Evolutionary conservation across 2,113 vertebrate genomes (phyloP).

Genomic region (Burhinus bistriatus): DNA sequence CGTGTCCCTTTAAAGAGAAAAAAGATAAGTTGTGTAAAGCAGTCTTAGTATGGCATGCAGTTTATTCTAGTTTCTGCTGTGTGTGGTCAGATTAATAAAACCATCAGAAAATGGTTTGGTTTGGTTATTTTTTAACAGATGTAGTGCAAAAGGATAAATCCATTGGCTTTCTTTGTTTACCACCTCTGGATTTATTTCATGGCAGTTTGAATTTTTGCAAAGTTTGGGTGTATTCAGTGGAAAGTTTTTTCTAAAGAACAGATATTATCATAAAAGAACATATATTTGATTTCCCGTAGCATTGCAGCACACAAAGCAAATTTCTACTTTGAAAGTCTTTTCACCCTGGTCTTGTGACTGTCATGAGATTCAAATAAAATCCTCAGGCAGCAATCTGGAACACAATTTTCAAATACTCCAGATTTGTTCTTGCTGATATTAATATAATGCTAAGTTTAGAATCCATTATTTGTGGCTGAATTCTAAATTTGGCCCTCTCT

Average conservation of each 20-base stretch:
- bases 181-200: background rate
- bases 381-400: constrained; percentile 56
- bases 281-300: constrained; percentile 15
- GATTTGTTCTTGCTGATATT: constrained; percentile 57
- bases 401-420: constrained; percentile 48
- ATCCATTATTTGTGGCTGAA: constrained; percentile 55
- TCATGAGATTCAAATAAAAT: constrained; percentile 44
- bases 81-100: background rate
- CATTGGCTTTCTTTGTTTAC: background rate
- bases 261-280: background rate
- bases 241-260: background rate
- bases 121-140: background rate
- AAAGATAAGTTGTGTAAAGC: background rate
- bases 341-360: constrained; percentile 44
- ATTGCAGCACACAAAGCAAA: background rate
- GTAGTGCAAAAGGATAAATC: background rate
- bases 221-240: background rate
- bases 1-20: background rate
- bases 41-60: background rate
- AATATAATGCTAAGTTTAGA: constrained; percentile 63
- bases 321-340: constrained; percentile 39
- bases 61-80: background rate
- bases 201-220: background rate
- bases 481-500: constrained; percentile 51
- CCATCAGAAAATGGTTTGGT: background rate